Conservation (phyloP, 2,888 invertebrate genomes). For the Hofmannophila pseudospretella region DNA sequence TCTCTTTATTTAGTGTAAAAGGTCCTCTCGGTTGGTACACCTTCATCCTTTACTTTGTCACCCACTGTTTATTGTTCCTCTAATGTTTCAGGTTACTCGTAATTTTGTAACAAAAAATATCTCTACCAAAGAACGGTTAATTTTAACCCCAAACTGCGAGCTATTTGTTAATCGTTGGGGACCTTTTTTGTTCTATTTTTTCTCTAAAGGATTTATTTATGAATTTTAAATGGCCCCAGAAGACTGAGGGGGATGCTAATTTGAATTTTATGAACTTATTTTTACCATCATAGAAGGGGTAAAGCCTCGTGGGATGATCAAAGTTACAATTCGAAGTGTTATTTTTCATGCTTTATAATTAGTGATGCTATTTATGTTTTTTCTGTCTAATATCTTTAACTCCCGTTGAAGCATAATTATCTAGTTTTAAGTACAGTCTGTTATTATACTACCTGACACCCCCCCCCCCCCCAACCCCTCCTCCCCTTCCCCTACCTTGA, state of each 20-base stretch:
- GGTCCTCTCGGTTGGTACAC: neutral
- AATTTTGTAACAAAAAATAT: conserved; percentile 37
- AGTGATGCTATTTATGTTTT: conserved; percentile 10
- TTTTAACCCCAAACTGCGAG: conserved; percentile 63
- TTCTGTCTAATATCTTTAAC: no score
- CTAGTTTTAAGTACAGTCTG: no score
- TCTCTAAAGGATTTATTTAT: conserved; percentile 61
- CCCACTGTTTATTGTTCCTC: conserved; percentile 57
- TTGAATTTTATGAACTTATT: conserved; percentile 73
- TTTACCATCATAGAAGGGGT: conserved; percentile 47
- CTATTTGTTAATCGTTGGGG: conserved; percentile 75
- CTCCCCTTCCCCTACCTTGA: no score
- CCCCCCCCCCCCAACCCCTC: no score
- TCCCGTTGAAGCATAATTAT: conserved; percentile 14
- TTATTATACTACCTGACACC: no score
- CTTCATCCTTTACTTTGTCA: conserved; percentile 34
- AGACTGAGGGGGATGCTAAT: conserved; percentile 66
- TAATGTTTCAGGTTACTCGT: conserved; percentile 53
- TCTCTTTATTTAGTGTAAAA: neutral
- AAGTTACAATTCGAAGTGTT: conserved; percentile 24
- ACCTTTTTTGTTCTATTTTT: conserved; percentile 48
- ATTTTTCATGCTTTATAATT: conserved; percentile 28
- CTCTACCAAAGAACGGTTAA: conserved; percentile 53
- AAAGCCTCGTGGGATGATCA: conserved; percentile 18
- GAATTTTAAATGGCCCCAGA: conserved; percentile 64